Percentiles rank a stretch among this genome's conserved stretches.
Conservation (phyloP, 2,113 vertebrate genomes). For the Crotalus tigris region DNA sequence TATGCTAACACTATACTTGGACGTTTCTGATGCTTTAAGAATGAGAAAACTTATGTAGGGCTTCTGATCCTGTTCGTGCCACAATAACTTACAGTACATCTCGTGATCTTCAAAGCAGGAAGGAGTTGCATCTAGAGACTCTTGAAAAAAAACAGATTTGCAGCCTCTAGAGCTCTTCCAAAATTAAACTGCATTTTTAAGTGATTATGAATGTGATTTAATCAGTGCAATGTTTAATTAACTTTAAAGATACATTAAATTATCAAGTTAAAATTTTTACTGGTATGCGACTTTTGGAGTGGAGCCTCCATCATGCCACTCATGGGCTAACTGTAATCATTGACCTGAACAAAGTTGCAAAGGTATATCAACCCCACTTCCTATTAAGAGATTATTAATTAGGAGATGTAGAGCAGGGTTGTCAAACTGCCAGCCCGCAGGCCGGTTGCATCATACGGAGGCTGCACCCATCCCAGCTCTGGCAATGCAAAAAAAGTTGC, state of each 20-base stretch:
- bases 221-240: neutral
- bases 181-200: neutral
- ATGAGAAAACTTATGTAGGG: neutral
- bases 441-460: no score
- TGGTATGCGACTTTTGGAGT: neutral
- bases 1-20: neutral
- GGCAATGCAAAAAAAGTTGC: no score
- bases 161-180: neutral
- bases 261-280: neutral
- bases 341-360: neutral
- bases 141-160: neutral
- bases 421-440: no score
- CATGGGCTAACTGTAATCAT: neutral
- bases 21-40: neutral
- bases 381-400: neutral
- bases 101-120: neutral
- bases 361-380: neutral
- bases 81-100: neutral
- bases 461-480: no score
- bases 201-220: neutral
- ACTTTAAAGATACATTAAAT: neutral
- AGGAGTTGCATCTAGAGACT: neutral
- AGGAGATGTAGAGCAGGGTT: neutral
- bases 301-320: neutral
- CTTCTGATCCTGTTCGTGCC: neutral